Percentiles rank a stretch among this genome's conserved stretches.
phyloP scores from a whole-genome alignment of 1,140 invertebrate species.

The Musca domestica region DNA sequence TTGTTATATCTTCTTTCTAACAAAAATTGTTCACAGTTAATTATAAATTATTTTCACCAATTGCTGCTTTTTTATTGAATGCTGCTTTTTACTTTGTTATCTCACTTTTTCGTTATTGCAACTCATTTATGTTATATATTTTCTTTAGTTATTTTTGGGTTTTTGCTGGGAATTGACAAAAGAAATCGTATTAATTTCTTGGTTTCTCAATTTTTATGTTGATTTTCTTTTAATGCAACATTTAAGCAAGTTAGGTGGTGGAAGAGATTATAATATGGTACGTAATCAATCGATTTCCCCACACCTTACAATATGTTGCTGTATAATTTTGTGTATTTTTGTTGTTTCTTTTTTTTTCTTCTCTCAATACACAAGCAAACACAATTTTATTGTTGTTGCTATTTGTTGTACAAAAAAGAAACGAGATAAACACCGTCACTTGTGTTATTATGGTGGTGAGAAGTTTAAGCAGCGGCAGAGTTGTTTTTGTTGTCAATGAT shows the following conservation, averaged over 20 bases:
- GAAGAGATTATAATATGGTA: not conserved
- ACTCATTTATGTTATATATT: not conserved
- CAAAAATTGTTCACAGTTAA: not conserved
- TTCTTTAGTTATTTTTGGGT: not conserved
- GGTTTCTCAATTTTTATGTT: slow-evolving; percentile 5
- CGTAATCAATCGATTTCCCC: slow-evolving; percentile 31
- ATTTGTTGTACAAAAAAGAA: not conserved
- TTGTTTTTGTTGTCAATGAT: not conserved
- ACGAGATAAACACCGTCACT: slow-evolving; percentile 6
- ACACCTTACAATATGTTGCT: slow-evolving; percentile 23
- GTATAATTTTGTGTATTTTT: slow-evolving; percentile 7
- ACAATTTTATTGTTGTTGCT: too few species aligned
- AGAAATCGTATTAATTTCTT: not conserved
- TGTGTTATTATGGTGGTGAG: slow-evolving; percentile 7
- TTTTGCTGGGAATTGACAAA: too few species aligned
- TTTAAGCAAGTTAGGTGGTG: not conserved
- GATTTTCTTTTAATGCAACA: slow-evolving; percentile 1
- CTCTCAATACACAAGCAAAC: not conserved
- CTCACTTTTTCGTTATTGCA: slow-evolving; percentile 13
- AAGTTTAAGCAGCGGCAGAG: not conserved
- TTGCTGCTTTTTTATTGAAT: not conserved
- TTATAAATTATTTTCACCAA: slow-evolving; percentile 5
- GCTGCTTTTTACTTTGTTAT: not conserved
- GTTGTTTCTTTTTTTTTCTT: not conserved
- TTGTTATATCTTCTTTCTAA: slow-evolving; percentile 9